Evolutionary conservation across 2,113 vertebrate genomes (phyloP).

Genomic region (Sarotherodon lohbergeri): DNA sequence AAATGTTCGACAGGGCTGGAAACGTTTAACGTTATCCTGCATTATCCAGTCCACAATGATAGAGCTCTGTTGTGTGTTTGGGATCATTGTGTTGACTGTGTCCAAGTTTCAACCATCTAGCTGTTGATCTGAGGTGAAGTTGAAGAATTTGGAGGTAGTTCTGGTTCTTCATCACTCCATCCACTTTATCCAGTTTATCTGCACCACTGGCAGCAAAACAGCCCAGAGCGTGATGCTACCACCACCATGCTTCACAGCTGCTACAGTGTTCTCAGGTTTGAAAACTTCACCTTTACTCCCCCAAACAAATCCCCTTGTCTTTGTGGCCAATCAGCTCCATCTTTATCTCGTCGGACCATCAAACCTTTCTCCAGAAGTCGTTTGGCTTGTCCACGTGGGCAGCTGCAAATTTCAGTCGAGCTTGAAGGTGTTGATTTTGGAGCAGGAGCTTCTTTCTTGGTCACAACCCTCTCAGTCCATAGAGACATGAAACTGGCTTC

Average conservation of each 20-base stretch:
- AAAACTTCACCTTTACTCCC: neutral
- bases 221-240: neutral
- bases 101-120: neutral
- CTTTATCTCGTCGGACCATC: accelerated
- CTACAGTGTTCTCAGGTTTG: neutral
- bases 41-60: neutral
- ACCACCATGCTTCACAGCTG: neutral
- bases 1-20: neutral
- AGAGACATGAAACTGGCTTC: neutral
- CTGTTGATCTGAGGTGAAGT: neutral
- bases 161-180: neutral
- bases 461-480: accelerated
- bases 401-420: neutral
- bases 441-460: neutral
- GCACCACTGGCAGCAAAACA: neutral
- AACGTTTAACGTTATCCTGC: neutral
- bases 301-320: accelerated
- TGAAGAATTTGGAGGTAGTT: neutral
- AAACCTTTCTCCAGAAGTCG: neutral
- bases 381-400: neutral
- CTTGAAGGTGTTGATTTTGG: neutral
- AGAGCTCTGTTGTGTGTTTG: neutral
- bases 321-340: neutral
- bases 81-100: neutral
- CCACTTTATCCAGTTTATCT: too few species aligned